phyloP scores from a whole-genome alignment of 2,888 invertebrate genomes.

The Macrophya alboannulata region DNA sequence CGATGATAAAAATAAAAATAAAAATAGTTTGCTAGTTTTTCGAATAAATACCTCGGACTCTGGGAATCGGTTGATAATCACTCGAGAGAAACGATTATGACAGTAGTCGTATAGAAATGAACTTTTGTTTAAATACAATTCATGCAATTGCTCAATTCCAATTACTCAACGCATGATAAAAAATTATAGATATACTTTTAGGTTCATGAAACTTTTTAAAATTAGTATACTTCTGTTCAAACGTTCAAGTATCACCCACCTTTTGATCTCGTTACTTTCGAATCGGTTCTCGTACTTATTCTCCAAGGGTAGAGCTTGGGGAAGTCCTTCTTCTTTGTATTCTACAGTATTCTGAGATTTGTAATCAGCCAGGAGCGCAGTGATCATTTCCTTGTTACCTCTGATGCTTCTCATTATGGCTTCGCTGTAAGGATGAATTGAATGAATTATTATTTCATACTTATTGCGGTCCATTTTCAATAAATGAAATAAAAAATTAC shows the following conservation, averaged over 20 bases:
- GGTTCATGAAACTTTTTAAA: background rate
- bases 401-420: conserved; percentile 87
- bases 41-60: background rate
- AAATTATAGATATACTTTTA: background rate
- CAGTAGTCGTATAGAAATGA: background rate
- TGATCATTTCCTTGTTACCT: conserved; percentile 86
- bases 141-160: conserved; percentile 23
- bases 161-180: background rate
- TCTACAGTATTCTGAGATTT: conserved; percentile 82
- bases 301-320: conserved; percentile 74
- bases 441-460: background rate
- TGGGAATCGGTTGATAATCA: background rate
- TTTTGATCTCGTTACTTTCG: conserved; percentile 76
- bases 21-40: background rate
- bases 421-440: conserved; percentile 81
- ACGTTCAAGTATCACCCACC: conserved; percentile 66
- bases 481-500: conserved; percentile 71
- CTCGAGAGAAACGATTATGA: conserved; percentile 4
- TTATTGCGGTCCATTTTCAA: background rate
- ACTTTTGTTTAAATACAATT: background rate
- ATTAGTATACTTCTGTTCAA: background rate
- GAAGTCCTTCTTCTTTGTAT: conserved; percentile 83
- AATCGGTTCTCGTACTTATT: conserved; percentile 70
- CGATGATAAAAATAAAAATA: background rate
- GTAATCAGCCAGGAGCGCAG: conserved; percentile 87